Base-by-base conservation (phyloP, 2,888 invertebrate species). In the Pseudococcus jackbeardsleyi region DNA sequence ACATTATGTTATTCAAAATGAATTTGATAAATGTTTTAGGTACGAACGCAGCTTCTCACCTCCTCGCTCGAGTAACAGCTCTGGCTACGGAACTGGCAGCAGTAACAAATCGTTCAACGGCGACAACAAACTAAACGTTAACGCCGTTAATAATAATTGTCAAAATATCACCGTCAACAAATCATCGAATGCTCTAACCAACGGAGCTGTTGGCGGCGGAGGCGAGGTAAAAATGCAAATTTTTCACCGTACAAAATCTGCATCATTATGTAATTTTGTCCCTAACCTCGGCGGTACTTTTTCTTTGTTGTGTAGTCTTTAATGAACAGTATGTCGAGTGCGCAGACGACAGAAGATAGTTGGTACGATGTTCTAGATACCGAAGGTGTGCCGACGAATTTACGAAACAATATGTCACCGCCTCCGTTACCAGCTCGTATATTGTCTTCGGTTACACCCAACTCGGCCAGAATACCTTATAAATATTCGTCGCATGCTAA, bases 1-100 rank as follows among this genome's bases (percentile, higher is more conserved):
- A 50, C 9, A 1, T 50, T 9, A 50, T 15, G 8, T 50, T 15
- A 0, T n/a, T 54, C 3, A n/a, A 7, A n/a, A 54, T 54, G 9
- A 9, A 50, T 19, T 5, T n/a, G 19, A 19, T 12, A 26, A 68
- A 72, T 72, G 3, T 77, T 77, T 89, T 87, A 91, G 91, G 89
- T 95, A 95, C 92, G 95, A 96, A 91, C 93, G 96, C 89, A 95
- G 95, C 90, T 92, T 95, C 92, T 94, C 95, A 82, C 96, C 96
- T 84, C 96, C 96, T 86, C 93, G 96, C 90, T 95, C 96, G 89
- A 95, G 95, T 90, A 96, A 95, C 91, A 96, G 96, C 92, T 96
- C 96, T 59, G 96, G 96, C 5, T 96, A 96, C 91, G 96, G 96
- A 89, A 96, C 96, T 9, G 96, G 96, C 91, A 92, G 92, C 90